phyloP scores from a whole-genome alignment of 1,140 invertebrate species.

The Leptopilina boulardi region DNA sequence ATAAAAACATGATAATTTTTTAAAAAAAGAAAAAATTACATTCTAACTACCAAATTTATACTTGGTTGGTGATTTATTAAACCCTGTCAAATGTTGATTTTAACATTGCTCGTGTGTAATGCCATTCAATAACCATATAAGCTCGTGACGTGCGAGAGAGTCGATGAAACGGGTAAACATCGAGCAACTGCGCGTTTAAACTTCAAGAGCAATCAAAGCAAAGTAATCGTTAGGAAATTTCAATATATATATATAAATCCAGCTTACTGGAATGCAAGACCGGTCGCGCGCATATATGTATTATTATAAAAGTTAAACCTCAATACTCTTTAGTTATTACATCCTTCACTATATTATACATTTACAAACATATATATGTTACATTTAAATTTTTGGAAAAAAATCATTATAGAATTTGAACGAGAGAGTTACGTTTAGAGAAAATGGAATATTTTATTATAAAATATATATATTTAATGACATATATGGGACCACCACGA shows the following conservation, averaged over 20 bases:
- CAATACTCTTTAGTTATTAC: not conserved
- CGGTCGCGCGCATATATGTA: conserved; percentile 20
- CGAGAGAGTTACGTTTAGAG: conserved; percentile 2
- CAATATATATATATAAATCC: conserved; percentile 27
- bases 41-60: conserved; percentile 15
- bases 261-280: conserved; percentile 27
- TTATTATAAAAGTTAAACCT: conserved; percentile 2
- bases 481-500: conserved; percentile 1
- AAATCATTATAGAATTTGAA: not conserved
- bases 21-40: too few species aligned
- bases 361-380: conserved; percentile 30
- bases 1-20: not conserved
- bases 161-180: conserved; percentile 25
- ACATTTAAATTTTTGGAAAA: conserved; percentile 18
- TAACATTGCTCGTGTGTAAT: conserved; percentile 23
- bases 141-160: conserved; percentile 13
- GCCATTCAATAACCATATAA: conserved; percentile 28
- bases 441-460: conserved; percentile 21
- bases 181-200: conserved; percentile 32
- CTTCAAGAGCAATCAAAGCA: conserved; percentile 25
- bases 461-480: too few species aligned
- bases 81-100: not conserved
- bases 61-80: not conserved
- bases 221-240: conserved; percentile 28
- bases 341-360: conserved; percentile 19